Conservation (phyloP, 2,113 vertebrate species). For the Hylia prasina region DNA sequence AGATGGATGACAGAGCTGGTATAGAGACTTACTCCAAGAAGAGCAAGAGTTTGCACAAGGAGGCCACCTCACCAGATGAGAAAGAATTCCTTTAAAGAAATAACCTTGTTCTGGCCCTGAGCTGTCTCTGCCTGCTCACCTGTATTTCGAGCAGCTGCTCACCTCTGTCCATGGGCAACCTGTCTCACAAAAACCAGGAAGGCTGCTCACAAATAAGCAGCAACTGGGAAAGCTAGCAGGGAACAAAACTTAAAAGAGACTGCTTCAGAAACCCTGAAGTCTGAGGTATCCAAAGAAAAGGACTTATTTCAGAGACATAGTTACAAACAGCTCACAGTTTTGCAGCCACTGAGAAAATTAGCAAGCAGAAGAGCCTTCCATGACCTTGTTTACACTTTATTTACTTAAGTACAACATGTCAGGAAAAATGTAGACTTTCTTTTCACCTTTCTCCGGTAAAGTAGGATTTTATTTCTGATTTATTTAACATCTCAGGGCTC, state of each 20-base stretch:
- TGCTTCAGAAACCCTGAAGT: background rate
- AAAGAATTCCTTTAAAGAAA: background rate
- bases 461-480: background rate
- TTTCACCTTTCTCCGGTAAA: background rate
- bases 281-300: background rate
- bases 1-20: background rate
- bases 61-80: background rate
- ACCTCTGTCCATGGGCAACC: background rate
- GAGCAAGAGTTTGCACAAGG: background rate
- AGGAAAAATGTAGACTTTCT: background rate
- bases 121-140: background rate
- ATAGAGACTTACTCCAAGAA: background rate
- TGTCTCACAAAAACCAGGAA: background rate
- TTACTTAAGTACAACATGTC: background rate
- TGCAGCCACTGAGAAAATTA: background rate
- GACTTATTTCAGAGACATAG: background rate
- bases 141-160: background rate
- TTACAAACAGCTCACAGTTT: background rate
- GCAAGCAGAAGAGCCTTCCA: background rate
- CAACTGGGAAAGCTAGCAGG: background rate
- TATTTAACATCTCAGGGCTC: background rate
- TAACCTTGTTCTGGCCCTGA: background rate
- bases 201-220: background rate
- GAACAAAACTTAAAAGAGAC: background rate
- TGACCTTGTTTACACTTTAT: background rate